These are phyloP conservation scores for Aphelenchoides avenae DNA, from an alignment of 1,140 invertebrate species.

Conservation along the genomic window DNA sequence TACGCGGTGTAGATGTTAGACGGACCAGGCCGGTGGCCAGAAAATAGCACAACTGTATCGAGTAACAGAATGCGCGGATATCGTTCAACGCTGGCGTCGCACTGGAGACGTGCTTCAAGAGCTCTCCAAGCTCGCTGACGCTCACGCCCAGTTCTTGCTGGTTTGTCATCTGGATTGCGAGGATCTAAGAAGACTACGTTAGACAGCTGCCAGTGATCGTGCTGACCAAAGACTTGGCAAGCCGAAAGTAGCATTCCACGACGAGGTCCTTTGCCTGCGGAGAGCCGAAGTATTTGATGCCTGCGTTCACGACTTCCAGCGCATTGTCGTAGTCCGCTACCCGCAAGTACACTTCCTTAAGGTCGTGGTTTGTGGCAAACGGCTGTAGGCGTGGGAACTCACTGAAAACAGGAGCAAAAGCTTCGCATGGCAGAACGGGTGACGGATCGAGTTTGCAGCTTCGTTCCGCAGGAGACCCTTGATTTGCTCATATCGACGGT, in stretches of 20 bases:
- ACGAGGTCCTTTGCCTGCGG: slow-evolving; percentile 21
- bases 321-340: slow-evolving; percentile 30
- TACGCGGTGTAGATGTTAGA: slow-evolving; percentile 19
- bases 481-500: slow-evolving; percentile 25
- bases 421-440: slow-evolving; percentile 33
- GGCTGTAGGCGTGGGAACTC: slow-evolving; percentile 10
- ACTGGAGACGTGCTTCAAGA: slow-evolving; percentile 25
- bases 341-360: slow-evolving; percentile 34
- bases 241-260: slow-evolving; percentile 40
- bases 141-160: slow-evolving; percentile 40
- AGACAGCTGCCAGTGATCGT: neutral
- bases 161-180: slow-evolving; percentile 41
- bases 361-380: neutral
- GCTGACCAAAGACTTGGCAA: slow-evolving; percentile 39
- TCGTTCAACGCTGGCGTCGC: slow-evolving; percentile 31
- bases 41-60: slow-evolving; percentile 46
- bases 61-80: slow-evolving; percentile 44
- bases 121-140: slow-evolving; percentile 36
- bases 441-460: slow-evolving; percentile 16
- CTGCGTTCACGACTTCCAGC: slow-evolving; percentile 38
- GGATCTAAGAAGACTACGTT: slow-evolving; percentile 24
- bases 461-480: slow-evolving; percentile 23
- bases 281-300: slow-evolving; percentile 25
- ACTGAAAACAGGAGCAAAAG: slow-evolving; percentile 33
- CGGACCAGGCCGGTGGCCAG: slow-evolving; percentile 35